Percentiles rank a stretch among this genome's conserved stretches.
phyloP scores from a whole-genome alignment of 2,797 vertebrate species.

The Phataginus tricuspis region DNA sequence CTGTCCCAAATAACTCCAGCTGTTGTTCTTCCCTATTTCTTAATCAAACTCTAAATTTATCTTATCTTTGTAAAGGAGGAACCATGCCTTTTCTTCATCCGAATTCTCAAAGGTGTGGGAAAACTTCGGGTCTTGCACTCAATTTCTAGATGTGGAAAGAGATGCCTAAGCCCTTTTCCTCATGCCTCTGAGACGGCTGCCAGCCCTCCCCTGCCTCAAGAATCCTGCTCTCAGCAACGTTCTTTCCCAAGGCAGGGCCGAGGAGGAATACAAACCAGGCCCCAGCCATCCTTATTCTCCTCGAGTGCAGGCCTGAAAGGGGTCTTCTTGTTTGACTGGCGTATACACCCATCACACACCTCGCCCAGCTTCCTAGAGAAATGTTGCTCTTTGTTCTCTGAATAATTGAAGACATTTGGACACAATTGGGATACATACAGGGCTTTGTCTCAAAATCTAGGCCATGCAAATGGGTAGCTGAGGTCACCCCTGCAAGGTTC shows the following conservation, averaged over 20 bases:
- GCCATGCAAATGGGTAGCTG: neutral
- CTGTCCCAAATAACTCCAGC: neutral
- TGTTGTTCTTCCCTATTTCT: neutral
- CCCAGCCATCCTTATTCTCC: neutral
- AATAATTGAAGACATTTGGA: neutral
- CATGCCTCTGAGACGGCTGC: rapidly evolving
- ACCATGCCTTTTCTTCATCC: neutral
- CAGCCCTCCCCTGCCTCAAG: too few species aligned
- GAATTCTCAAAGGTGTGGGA: neutral
- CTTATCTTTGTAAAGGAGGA: neutral
- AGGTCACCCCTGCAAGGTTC: neutral
- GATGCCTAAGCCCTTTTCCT: neutral
- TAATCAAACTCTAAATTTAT: neutral
- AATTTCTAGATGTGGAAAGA: neutral
- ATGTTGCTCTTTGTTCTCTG: neutral
- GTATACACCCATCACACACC: neutral
- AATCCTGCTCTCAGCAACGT: neutral
- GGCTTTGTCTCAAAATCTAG: neutral
- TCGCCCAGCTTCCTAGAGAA: neutral
- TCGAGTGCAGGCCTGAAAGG: rapidly evolving
- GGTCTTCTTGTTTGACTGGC: neutral
- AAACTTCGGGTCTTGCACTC: neutral
- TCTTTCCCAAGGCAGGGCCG: neutral
- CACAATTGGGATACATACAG: neutral
- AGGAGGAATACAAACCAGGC: neutral